Conservation (phyloP, 2,797 vertebrate genomes). For the Brotula barbata region DNA sequence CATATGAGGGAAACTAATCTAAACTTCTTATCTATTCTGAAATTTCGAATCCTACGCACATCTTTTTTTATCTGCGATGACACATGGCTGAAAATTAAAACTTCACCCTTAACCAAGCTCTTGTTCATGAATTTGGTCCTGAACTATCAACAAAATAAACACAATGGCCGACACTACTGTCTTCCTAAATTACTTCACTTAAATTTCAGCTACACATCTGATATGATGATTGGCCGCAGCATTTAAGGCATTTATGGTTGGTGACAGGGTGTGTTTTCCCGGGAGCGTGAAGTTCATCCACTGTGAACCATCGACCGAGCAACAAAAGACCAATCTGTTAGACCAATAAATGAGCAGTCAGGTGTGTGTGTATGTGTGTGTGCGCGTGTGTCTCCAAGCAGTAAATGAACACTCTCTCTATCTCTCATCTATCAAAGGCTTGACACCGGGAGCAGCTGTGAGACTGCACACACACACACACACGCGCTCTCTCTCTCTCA, state of each 20-base stretch:
- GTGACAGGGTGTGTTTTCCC: slow-evolving; percentile 56
- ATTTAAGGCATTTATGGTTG: slow-evolving; percentile 56
- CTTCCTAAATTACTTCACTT: too few relatives aligned
- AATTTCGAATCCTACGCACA: too few relatives aligned
- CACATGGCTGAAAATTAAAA: slow-evolving; percentile 15
- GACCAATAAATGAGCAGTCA: slow-evolving; percentile 79
- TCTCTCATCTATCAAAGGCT: slow-evolving; percentile 79
- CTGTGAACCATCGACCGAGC: slow-evolving; percentile 61
- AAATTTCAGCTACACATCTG: slow-evolving; percentile 64
- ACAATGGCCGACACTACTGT: too few relatives aligned
- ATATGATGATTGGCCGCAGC: slow-evolving; percentile 54
- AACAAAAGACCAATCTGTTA: slow-evolving; percentile 81
- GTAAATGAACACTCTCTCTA: slow-evolving; percentile 79
- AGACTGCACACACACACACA: slow-evolving; percentile 39
- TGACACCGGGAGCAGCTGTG: slow-evolving; percentile 79
- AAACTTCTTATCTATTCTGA: too few relatives aligned
- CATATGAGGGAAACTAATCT: too few relatives aligned
- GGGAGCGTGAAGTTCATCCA: slow-evolving; percentile 53
- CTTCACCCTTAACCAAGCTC: slow-evolving; percentile 14
- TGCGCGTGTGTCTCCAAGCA: slow-evolving; percentile 64
- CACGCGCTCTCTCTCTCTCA: slow-evolving; percentile 23
- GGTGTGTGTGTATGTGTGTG: slow-evolving; percentile 62
- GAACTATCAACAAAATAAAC: slow-evolving; percentile 20
- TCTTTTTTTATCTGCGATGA: background rate
- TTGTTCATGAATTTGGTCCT: slow-evolving; percentile 4